Evolutionary conservation across 92 coral and sea anemone genomes (phyloP).

Genomic region (Plumapathes pennacea): DNA sequence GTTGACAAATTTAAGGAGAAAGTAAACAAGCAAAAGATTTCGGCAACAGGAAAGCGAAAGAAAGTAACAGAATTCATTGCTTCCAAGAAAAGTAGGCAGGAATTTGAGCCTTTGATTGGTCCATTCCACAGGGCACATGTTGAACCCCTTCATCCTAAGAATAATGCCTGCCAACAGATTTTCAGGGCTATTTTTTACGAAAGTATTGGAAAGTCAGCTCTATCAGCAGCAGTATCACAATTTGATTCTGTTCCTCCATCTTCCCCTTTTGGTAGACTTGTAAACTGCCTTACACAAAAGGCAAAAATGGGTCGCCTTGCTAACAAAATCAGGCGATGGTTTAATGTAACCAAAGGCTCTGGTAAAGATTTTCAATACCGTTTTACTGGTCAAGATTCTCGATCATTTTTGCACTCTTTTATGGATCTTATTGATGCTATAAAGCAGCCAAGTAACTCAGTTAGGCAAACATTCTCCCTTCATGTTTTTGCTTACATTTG

Average conservation of each 20-base stretch:
- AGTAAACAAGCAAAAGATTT: constrained; percentile 15
- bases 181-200: constrained; percentile 19
- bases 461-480: constrained; percentile 11
- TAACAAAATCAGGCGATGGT: constrained; percentile 34
- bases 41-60: constrained; percentile 9
- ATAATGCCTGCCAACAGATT: constrained; percentile 32
- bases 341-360: constrained; percentile 28
- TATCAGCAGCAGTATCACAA: constrained; percentile 8
- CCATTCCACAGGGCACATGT: constrained; percentile 14
- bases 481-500: constrained; percentile 33
- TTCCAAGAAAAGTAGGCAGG: constrained; percentile 26
- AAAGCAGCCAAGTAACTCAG: constrained; percentile 25
- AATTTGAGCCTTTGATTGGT: constrained; percentile 43
- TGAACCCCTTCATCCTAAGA: constrained; percentile 33
- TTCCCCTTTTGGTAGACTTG: constrained; percentile 31
- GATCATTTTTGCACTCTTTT: constrained; percentile 27
- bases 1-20: constrained; percentile 13
- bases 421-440: constrained; percentile 34
- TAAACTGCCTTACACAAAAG: constrained; percentile 25
- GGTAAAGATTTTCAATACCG: constrained; percentile 24
- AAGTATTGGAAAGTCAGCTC: constrained; percentile 29
- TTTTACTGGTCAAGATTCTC: constrained; percentile 37
- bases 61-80: constrained; percentile 17
- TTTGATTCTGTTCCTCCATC: constrained; percentile 27
- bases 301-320: constrained; percentile 26